These are phyloP conservation scores for Rhea americana DNA, from an alignment of 2,113 vertebrate genomes.

Conservation along the genomic window DNA sequence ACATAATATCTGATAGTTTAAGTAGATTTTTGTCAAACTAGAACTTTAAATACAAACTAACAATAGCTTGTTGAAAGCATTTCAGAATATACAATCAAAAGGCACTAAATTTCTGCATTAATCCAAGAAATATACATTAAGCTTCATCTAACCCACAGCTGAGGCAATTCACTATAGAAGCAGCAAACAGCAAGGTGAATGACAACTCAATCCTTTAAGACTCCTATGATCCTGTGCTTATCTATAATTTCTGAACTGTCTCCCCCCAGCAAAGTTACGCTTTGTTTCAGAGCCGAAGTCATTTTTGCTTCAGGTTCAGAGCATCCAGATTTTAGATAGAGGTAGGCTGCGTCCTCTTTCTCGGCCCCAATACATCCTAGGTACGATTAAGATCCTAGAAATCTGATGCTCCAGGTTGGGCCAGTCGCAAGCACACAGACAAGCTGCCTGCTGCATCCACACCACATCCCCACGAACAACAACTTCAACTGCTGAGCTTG, in stretches of 20 bases:
- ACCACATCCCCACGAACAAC: fast-evolving
- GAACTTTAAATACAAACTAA: not conserved
- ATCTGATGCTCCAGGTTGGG: not conserved
- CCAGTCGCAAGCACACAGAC: not conserved
- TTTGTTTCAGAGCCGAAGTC: not conserved
- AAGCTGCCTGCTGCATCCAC: not conserved
- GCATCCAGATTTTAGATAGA: fast-evolving
- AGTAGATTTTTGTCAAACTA: not conserved
- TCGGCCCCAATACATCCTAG: not conserved
- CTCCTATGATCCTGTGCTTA: fast-evolving
- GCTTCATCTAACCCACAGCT: not conserved
- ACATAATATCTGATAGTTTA: not conserved
- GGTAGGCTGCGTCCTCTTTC: not conserved
- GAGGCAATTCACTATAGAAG: not conserved
- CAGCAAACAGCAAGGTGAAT: not conserved
- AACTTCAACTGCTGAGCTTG: not conserved
- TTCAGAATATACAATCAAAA: not conserved
- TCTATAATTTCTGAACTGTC: not conserved
- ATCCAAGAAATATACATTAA: not conserved
- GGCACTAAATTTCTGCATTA: not conserved
- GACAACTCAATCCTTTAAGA: fast-evolving
- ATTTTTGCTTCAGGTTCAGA: not conserved
- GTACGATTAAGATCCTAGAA: not conserved
- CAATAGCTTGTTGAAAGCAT: not conserved
- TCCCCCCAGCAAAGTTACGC: not conserved